Conservation (phyloP, 2,888 invertebrate genomes). For the Thyatira batis region DNA sequence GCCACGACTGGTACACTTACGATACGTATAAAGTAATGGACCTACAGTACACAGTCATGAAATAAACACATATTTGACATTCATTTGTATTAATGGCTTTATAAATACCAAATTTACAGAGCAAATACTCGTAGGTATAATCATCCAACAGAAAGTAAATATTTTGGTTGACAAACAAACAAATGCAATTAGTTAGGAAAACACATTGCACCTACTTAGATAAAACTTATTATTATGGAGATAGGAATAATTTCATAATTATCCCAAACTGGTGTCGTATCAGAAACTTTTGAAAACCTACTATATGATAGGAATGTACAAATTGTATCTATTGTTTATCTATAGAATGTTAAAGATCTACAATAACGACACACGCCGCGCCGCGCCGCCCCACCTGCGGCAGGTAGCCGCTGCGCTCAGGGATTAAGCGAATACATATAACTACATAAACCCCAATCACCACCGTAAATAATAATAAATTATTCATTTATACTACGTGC, state of each 20-base stretch:
- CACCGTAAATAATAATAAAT: constrained; percentile 67
- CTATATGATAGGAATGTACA: too few species aligned
- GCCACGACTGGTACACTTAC: background rate
- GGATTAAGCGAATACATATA: constrained; percentile 49
- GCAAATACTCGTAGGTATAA: background rate
- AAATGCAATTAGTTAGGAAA: background rate
- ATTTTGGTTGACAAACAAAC: background rate
- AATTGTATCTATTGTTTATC: too few species aligned
- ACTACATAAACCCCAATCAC: constrained; percentile 55
- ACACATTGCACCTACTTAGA: too few species aligned
- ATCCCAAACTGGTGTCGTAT: too few species aligned
- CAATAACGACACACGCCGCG: constrained; percentile 24
- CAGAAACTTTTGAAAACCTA: too few species aligned
- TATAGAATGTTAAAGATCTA: constrained; percentile 2
- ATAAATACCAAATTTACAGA: background rate
- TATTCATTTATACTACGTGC: constrained; percentile 52
- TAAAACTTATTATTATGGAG: too few species aligned
- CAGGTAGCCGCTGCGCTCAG: constrained; percentile 63
- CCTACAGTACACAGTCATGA: too few species aligned
- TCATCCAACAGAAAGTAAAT: background rate
- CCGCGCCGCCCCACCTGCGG: constrained; percentile 35
- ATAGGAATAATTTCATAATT: too few species aligned
- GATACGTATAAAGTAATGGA: too few species aligned
- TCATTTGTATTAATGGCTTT: background rate
- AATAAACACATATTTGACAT: background rate